Conservation (phyloP, 2,888 invertebrate genomes). For the Scelioninae gen. 1 region DNA sequence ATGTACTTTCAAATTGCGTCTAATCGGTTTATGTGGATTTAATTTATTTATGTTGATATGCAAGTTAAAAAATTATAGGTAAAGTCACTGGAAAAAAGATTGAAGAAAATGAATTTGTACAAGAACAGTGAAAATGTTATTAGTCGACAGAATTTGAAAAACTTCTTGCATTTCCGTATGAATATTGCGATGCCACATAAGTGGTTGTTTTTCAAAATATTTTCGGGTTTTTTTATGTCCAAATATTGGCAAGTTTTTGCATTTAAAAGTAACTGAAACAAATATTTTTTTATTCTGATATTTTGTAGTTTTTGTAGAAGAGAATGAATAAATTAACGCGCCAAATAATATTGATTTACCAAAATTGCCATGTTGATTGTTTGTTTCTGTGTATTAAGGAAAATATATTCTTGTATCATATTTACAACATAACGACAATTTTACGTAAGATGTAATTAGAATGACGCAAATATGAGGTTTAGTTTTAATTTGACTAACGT, state of each 20-base stretch:
- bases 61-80: too few relatives aligned
- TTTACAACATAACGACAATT: too few relatives aligned
- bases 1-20: too few relatives aligned
- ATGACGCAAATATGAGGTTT: too few relatives aligned
- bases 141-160: too few relatives aligned
- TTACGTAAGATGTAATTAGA: too few relatives aligned
- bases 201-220: neutral
- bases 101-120: too few relatives aligned
- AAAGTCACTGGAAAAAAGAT: too few relatives aligned
- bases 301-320: neutral
- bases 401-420: constrained; percentile 1
- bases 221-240: neutral
- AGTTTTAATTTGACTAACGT: too few relatives aligned
- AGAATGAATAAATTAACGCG: neutral
- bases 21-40: constrained; percentile 46
- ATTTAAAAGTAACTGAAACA: constrained; percentile 2
- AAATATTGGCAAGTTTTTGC: neutral
- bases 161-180: neutral
- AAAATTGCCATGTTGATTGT: neutral
- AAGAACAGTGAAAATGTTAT: too few relatives aligned
- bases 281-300: neutral
- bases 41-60: constrained; percentile 59
- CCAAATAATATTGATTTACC: neutral
- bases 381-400: neutral
- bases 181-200: neutral